phyloP scores from a whole-genome alignment of 2,888 invertebrate species.

The Cantharis nigra region DNA sequence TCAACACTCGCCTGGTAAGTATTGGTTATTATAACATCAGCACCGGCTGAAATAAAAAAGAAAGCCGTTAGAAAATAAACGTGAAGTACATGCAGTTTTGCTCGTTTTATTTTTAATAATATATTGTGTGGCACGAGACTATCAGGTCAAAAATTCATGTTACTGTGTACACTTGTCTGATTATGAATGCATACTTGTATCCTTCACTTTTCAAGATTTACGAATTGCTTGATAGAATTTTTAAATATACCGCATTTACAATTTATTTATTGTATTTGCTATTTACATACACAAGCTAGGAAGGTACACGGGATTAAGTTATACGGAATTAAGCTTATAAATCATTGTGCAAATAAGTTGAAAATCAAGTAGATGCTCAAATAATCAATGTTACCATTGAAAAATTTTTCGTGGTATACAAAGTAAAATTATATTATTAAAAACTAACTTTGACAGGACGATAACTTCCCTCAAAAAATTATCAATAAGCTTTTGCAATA shows the following conservation, averaged over 20 bases:
- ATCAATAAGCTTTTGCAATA: not conserved
- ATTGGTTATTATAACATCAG: slow-evolving; percentile 84
- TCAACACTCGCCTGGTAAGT: slow-evolving; percentile 87
- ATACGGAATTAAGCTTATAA: not conserved
- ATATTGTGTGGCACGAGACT: not conserved
- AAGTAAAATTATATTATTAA: not conserved
- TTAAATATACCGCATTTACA: not conserved
- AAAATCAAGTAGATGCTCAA: not conserved
- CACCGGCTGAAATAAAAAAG: slow-evolving; percentile 71
- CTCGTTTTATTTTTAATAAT: not conserved
- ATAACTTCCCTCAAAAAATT: not conserved
- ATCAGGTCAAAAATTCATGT: not conserved
- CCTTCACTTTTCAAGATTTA: not conserved
- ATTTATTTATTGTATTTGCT: not conserved
- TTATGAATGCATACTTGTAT: not conserved
- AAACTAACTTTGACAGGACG: not conserved
- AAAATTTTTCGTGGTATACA: not conserved
- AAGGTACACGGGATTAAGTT: not conserved
- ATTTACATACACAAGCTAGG: not conserved
- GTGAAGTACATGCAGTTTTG: no score
- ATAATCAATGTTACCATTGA: not conserved
- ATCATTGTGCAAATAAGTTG: not conserved
- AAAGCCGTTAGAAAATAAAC: not conserved
- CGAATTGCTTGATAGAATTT: not conserved
- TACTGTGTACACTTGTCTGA: not conserved